Evolutionary conservation across 2,113 vertebrate genomes (phyloP), one percentile per base, ranked within the genome.

Genomic region (Polypterus bichir): DNA sequence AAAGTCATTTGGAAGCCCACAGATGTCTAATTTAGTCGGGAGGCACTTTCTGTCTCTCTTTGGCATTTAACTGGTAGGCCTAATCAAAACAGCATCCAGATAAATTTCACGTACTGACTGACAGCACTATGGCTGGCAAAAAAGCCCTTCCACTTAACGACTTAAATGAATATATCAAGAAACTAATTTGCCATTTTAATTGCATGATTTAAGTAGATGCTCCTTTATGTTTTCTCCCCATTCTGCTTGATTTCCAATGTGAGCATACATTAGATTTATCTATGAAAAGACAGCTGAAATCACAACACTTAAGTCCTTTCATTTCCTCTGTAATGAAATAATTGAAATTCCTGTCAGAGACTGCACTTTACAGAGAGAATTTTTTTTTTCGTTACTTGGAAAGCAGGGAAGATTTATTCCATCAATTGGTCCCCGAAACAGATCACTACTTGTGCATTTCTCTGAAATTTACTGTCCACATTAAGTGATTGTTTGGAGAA

Each of bases 111-210:
- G 86, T 85, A 82, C 84, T 88, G 78, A 87, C 88, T 86, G 84
- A 86, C 88, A 81, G 86, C 85, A 74, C 83, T 75, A 84, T 69
- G 74, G 75, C 80, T 65, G 71, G 88, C 81, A 89, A 93, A 96
- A 90, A 93, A 95, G 95, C 91, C 91, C 92, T 93, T 94, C 91
- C 93, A 97, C 94, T 97, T 97, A 98, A 98, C 94, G 91, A 97
- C 96, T 98, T 98, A 97, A 97, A 97, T 97, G 93, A 95, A 97
- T 97, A 97, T 97, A 97, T 97, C 88, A 90, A 93, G 92, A 97
- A 96, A 97, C 94, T 96, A 93, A 98, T 97, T 97, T 95, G 89
- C 85, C 88, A 89, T 97, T 96, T 95, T 93, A 90, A 91, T 93
- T 94, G 88, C 89, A 84, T 93, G 92, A 93, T 94, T 97, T 92